Conservation (phyloP, 2,113 vertebrate species). For the Pachycephala philippinensis region DNA sequence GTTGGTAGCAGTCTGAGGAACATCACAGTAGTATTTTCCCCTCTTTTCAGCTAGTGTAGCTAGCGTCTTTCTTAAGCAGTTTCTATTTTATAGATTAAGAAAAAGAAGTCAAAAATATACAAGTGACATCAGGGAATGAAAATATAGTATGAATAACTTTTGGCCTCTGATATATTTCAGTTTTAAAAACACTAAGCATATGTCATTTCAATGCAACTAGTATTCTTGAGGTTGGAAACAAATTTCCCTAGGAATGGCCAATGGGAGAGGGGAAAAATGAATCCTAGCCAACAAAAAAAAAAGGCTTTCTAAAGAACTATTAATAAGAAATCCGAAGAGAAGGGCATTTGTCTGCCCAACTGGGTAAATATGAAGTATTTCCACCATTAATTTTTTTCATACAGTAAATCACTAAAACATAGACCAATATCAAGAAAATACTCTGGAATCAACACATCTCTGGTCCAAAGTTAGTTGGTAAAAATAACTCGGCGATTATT, state of each 20-base stretch:
- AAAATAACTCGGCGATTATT: conserved; percentile 32
- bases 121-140: background rate
- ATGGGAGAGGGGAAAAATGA: background rate
- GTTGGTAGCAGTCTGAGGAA: background rate
- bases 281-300: background rate
- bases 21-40: background rate
- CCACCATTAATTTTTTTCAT: conserved; percentile 4
- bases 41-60: background rate
- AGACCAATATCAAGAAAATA: conserved; percentile 31
- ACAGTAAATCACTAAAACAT: background rate
- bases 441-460: background rate
- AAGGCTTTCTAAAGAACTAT: background rate
- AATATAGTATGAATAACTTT: background rate
- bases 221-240: background rate
- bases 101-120: background rate
- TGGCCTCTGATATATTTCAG: background rate
- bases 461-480: conserved; percentile 38
- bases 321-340: conserved; percentile 30
- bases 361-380: conserved; percentile 19
- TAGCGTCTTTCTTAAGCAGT: background rate
- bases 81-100: background rate
- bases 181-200: background rate
- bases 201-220: background rate
- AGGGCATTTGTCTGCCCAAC: conserved; percentile 21
- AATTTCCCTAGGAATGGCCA: background rate